Percentiles rank a stretch among this genome's conserved stretches.
phyloP scores from a whole-genome alignment of 2,888 invertebrate genomes.

The Chalcis sispes region DNA sequence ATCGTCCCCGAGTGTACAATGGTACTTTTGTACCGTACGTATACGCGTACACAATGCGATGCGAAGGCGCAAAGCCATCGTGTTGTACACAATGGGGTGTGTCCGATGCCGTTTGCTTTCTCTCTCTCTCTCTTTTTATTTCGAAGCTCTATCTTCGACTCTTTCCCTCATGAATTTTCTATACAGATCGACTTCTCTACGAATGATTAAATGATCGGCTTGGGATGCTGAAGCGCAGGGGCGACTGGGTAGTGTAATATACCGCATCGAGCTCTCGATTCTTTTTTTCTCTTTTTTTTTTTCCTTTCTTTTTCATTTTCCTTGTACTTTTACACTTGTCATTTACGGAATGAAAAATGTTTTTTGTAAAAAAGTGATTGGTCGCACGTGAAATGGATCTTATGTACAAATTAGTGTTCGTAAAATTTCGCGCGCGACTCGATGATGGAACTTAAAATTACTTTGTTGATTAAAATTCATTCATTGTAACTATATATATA shows the following conservation, averaged over 20 bases:
- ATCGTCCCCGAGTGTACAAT: constrained; percentile 27
- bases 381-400: background rate
- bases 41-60: constrained; percentile 32
- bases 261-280: background rate
- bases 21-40: too few relatives aligned
- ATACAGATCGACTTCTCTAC: constrained; percentile 60
- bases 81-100: constrained; percentile 54
- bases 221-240: constrained; percentile 31
- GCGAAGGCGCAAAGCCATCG: constrained; percentile 36
- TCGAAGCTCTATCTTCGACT: background rate
- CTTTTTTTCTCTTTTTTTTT: background rate
- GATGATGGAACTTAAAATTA: too few relatives aligned
- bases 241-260: background rate
- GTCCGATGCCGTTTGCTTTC: constrained; percentile 45
- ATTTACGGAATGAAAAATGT: too few relatives aligned
- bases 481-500: too few relatives aligned
- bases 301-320: background rate
- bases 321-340: too few relatives aligned
- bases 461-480: too few relatives aligned
- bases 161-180: constrained; percentile 71
- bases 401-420: too few relatives aligned
- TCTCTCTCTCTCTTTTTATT: too few relatives aligned
- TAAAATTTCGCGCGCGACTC: too few relatives aligned
- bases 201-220: constrained; percentile 68
- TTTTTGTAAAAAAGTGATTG: too few relatives aligned